Percentiles rank a stretch among this genome's conserved stretches.
Evolutionary conservation across 1,140 invertebrate species (phyloP).

Genomic region (Trichogramma pretiosum): DNA sequence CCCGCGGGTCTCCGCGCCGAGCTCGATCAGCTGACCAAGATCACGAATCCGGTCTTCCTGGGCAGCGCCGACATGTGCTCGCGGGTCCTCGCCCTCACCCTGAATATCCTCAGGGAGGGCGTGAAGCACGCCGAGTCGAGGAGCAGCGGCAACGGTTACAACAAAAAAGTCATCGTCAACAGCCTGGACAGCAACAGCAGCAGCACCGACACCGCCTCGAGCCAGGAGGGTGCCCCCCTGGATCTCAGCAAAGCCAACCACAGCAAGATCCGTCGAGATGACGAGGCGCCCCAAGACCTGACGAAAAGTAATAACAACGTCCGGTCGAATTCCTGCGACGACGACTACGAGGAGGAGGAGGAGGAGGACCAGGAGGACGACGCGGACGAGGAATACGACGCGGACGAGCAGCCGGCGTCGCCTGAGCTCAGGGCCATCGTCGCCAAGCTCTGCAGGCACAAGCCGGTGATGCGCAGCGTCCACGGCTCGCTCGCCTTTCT

Average conservation of each 20-base stretch:
- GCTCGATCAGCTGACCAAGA: neutral
- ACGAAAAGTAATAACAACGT: too few relatives aligned
- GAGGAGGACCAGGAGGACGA: too few relatives aligned
- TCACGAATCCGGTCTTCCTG: conserved; percentile 46
- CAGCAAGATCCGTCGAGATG: too few relatives aligned
- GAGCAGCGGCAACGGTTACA: neutral
- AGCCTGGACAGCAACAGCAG: neutral
- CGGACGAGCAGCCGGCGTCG: conserved; percentile 38
- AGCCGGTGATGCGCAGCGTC: too few relatives aligned
- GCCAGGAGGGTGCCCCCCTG: neutral
- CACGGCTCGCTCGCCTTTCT: too few relatives aligned
- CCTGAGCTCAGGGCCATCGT: conserved; percentile 71
- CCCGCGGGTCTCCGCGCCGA: neutral
- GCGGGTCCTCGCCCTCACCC: neutral
- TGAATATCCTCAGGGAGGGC: too few relatives aligned
- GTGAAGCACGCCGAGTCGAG: neutral
- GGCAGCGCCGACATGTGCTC: conserved; percentile 44
- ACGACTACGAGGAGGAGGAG: too few relatives aligned
- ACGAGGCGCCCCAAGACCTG: too few relatives aligned
- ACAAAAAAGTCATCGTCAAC: conserved; percentile 1
- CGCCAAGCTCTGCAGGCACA: conserved; percentile 60
- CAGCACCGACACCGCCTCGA: neutral
- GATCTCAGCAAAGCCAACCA: conserved; percentile 3
- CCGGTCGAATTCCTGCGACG: neutral
- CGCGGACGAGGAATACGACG: neutral